phyloP scores from a whole-genome alignment of 2,113 vertebrate species.

The Todiramphus saurophagus region DNA sequence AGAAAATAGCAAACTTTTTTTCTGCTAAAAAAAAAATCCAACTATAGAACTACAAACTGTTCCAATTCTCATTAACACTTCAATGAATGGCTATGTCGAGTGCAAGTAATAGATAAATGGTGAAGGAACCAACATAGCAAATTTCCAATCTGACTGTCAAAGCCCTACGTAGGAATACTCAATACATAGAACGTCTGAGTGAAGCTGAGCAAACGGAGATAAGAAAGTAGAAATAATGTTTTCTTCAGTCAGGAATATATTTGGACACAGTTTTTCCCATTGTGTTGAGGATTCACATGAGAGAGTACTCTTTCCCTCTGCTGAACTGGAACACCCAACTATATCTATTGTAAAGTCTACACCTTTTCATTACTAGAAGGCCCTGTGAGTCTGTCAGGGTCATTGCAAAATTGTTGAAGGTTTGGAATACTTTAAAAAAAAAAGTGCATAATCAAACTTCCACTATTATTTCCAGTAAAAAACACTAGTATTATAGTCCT shows the following conservation, averaged over 20 bases:
- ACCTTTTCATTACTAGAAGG: slow-evolving; percentile 28
- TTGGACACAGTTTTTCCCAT: background rate
- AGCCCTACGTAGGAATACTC: background rate
- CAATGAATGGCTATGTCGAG: background rate
- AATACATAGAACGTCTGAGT: slow-evolving; percentile 12
- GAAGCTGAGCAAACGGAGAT: background rate
- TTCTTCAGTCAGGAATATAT: background rate
- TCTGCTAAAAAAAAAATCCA: background rate
- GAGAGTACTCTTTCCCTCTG: background rate
- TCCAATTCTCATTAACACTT: slow-evolving; percentile 44
- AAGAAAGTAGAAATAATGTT: background rate
- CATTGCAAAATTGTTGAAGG: slow-evolving; percentile 30
- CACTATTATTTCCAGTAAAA: background rate
- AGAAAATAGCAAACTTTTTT: background rate
- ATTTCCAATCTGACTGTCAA: slow-evolving; percentile 18
- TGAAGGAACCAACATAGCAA: background rate
- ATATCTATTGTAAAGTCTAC: background rate
- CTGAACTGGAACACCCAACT: background rate
- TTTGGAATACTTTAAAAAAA: background rate
- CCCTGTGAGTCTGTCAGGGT: background rate
- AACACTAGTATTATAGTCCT: background rate
- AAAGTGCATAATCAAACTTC: background rate
- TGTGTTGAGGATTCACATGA: slow-evolving; percentile 4
- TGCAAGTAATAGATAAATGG: slow-evolving; percentile 16
- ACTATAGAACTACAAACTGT: slow-evolving; percentile 7